Base-by-base conservation (phyloP, 1,140 invertebrate genomes). In the Oscheius sp. region DNA sequence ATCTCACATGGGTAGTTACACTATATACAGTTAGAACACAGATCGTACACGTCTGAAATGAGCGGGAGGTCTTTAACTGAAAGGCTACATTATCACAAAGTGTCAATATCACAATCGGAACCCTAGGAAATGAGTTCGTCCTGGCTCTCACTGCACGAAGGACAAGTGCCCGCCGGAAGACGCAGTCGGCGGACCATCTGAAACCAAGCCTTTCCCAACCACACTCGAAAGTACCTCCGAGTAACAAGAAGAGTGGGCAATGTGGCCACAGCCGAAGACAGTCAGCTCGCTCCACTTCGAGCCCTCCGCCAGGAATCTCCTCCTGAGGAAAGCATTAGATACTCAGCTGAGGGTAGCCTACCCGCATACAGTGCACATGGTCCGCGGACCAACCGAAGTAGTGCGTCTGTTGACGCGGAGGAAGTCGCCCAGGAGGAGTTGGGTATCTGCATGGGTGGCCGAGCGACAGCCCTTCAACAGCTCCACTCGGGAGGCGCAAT, bases 401-500 rank as follows among this genome's bases (percentile, higher is more conserved):
- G 72, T 20, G 23, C 28, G 34, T 26, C 42, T 26, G n/a, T 76
- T 32, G 49, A 68, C 36, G 3, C 34, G 15, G 10, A 71, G 20
- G 34, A 70, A 71, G 15, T 68, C 52, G 68, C 26, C 35, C 34
- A 79, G 71, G 3, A 81, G 32, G 7, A 28, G 26, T n/a, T 46
- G 55, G 23, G 73, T 42, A 65, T 79, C 79, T 10, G 31, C 36
- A 26, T 42, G 31, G 7, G 70, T 65, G 2, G 76, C 65, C 26
- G 36, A 29, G 35, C 73, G 38, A 26, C 78, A 82, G 34, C 78
- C 77, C 26, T 64, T 58, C 15, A 78, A 55, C 32, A 80, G 58
- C 15, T 71, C 66, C 1, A 90, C 89, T 87, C 96, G 94, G 36
- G 97, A 86, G 85, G 93, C 93, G 83, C 95, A 97, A 85, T 97